Conservation (phyloP, 2,797 vertebrate species). For the Leptatherina wallacei region DNA sequence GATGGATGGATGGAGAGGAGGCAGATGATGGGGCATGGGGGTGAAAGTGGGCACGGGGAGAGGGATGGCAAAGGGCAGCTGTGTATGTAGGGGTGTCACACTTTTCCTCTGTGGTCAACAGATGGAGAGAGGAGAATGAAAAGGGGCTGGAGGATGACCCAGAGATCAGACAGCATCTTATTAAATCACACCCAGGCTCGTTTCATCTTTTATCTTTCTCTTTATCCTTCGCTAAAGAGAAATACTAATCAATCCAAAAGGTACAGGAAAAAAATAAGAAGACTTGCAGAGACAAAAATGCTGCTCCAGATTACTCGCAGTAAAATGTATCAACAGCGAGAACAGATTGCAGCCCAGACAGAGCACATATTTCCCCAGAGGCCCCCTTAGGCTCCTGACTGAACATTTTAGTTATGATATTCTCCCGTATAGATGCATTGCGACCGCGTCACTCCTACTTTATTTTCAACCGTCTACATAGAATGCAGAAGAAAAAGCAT, state of each 20-base stretch:
- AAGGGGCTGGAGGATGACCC: conserved; percentile 11
- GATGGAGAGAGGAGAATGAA: conserved; percentile 52
- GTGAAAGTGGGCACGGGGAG: conserved; percentile 26
- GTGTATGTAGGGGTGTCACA: conserved; percentile 15
- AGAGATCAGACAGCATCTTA: conserved; percentile 27
- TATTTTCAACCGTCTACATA: conserved; percentile 2
- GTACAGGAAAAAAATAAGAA: neutral
- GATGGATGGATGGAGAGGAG: conserved; percentile 19
- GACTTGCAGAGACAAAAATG: neutral
- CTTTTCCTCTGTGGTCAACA: conserved; percentile 32
- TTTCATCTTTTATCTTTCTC: conserved; percentile 8
- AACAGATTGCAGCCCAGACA: conserved; percentile 21
- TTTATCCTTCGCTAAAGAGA: conserved; percentile 9
- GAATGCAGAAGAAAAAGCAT: neutral
- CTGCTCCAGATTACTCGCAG: conserved; percentile 24
- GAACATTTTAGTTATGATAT: conserved; percentile 23
- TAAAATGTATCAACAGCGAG: neutral
- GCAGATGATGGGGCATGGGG: conserved; percentile 29
- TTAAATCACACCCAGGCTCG: conserved; percentile 22
- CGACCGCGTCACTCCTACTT: conserved; percentile 28
- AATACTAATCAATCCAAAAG: neutral
- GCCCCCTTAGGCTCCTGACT: conserved; percentile 20
- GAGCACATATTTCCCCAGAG: conserved; percentile 40
- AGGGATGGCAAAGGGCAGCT: conserved; percentile 43
- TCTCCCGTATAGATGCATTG: conserved; percentile 30